These are phyloP conservation scores for Hypselothyrea guttata DNA, from an alignment of 2,888 invertebrate genomes.

Conservation along the genomic window DNA sequence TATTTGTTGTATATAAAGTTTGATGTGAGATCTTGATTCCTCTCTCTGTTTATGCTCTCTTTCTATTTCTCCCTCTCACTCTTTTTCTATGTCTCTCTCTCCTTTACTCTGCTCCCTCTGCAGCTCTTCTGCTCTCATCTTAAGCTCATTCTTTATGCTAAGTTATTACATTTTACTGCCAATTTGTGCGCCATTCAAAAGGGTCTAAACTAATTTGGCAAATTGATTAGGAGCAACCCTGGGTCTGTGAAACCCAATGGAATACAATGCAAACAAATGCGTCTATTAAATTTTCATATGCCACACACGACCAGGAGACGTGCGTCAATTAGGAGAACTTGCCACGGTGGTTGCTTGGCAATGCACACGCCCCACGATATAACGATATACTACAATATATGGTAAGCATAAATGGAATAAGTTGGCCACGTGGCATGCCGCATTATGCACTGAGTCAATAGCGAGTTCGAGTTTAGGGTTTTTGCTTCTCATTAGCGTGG, in stretches of 20 bases:
- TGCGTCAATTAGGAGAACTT: slow-evolving; percentile 66
- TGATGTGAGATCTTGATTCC: no score
- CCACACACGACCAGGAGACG: slow-evolving; percentile 64
- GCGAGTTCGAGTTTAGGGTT: slow-evolving; percentile 10
- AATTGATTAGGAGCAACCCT: slow-evolving; percentile 41
- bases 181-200: slow-evolving; percentile 56
- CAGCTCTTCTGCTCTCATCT: neutral
- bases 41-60: no score
- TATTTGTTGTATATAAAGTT: no score
- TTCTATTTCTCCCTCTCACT: no score
- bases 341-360: slow-evolving; percentile 54
- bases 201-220: slow-evolving; percentile 57
- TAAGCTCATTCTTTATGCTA: slow-evolving; percentile 8
- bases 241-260: slow-evolving; percentile 3
- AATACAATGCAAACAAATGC: slow-evolving; percentile 59
- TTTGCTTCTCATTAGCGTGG: slow-evolving; percentile 54
- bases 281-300: slow-evolving; percentile 63
- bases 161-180: slow-evolving; percentile 43
- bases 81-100: no score
- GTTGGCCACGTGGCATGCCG: slow-evolving; percentile 54
- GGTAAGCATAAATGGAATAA: slow-evolving; percentile 12
- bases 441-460: slow-evolving; percentile 59
- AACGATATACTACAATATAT: no score
- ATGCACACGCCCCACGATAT: slow-evolving; percentile 48
- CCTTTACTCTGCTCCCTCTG: no score